Conservation (phyloP, 1,140 invertebrate species). For the Phenacoccus solenopsis region DNA sequence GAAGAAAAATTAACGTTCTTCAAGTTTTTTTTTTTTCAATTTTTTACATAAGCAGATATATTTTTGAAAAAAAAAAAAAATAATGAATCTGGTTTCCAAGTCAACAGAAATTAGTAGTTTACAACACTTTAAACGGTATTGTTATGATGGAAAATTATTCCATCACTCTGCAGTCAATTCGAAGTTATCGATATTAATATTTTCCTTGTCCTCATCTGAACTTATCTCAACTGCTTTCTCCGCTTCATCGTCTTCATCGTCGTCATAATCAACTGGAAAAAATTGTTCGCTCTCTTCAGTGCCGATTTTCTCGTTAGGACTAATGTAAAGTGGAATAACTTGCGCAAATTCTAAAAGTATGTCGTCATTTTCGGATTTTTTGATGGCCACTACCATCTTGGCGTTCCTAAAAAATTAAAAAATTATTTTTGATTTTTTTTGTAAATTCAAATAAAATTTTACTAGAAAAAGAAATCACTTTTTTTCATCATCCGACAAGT, state of each 20-base stretch:
- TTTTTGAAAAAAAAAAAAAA: too few species aligned
- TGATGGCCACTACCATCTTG: constrained; percentile 28
- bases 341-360: constrained; percentile 27
- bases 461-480: not conserved
- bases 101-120: too few species aligned
- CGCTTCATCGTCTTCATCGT: constrained; percentile 16
- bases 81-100: too few species aligned
- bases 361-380: constrained; percentile 26
- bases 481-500: not conserved
- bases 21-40: too few species aligned
- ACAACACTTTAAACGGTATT: too few species aligned
- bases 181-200: not conserved
- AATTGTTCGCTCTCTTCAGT: constrained; percentile 27
- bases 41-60: too few species aligned
- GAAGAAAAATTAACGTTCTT: too few species aligned
- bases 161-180: not conserved
- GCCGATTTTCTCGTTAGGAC: constrained; percentile 26
- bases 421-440: not conserved
- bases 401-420: constrained; percentile 2
- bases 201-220: not conserved
- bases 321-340: constrained; percentile 28
- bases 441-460: too few species aligned
- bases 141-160: too few species aligned
- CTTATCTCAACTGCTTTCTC: not conserved
- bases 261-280: constrained; percentile 24